phyloP scores from a whole-genome alignment of 2,113 vertebrate species.

The Jaculus jaculus region DNA sequence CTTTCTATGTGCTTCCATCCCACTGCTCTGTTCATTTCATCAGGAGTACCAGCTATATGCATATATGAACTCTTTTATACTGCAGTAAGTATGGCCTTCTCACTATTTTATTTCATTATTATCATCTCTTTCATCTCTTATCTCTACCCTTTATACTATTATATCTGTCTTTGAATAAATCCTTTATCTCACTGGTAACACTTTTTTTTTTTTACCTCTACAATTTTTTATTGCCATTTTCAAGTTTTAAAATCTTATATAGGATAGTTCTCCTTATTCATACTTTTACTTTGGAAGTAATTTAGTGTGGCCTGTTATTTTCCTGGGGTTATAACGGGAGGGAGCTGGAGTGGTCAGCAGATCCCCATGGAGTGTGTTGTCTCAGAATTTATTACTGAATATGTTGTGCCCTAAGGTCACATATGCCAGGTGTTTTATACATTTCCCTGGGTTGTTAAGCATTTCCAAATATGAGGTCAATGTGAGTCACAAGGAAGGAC shows the following conservation, averaged over 20 bases:
- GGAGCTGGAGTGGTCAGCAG: neutral
- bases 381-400: conserved; percentile 30
- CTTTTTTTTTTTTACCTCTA: neutral
- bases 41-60: neutral
- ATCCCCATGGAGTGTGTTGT: neutral
- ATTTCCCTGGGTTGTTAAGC: neutral
- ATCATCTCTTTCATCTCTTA: neutral
- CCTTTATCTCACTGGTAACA: neutral
- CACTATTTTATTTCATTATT: neutral
- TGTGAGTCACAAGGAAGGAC: neutral
- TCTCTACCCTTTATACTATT: neutral
- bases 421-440: neutral
- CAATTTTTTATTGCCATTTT: neutral
- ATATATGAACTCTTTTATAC: neutral
- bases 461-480: neutral
- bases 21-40: neutral
- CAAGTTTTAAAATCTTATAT: neutral
- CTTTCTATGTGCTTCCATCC: neutral
- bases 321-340: neutral
- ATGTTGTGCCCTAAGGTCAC: neutral
- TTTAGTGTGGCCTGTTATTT: conserved; percentile 2
- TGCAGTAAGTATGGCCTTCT: neutral
- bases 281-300: neutral
- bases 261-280: neutral
- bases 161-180: neutral